A percentile compares a stretch with the other conserved stretches of the same genome.
Conservation (phyloP, 2,797 vertebrate genomes). For the Orientallactaga sibirica region DNA sequence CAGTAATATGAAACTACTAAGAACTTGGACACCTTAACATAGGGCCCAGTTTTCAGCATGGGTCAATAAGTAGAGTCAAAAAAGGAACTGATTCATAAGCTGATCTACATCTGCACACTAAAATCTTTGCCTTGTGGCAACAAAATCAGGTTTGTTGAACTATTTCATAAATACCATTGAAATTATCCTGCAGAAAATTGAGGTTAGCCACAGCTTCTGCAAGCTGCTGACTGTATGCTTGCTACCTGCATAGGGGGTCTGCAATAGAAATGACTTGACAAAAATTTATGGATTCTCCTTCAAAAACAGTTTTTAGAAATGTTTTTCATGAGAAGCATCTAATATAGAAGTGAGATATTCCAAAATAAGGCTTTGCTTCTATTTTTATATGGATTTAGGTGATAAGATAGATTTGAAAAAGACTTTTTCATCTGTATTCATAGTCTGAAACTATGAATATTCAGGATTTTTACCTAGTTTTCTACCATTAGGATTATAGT, state of each 20-base stretch:
- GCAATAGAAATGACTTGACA: constrained; percentile 45
- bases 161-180: constrained; percentile 53
- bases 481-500: constrained; percentile 4
- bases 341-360: not conserved
- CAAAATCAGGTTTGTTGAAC: constrained; percentile 43
- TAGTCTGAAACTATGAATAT: not conserved
- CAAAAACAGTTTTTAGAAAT: constrained; percentile 19
- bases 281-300: constrained; percentile 24
- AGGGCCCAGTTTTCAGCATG: constrained; percentile 23
- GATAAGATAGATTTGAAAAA: constrained; percentile 4
- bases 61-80: constrained; percentile 23
- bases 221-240: constrained; percentile 11
- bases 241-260: not conserved
- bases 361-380: not conserved
- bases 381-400: constrained; percentile 29
- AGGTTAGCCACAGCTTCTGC: not conserved
- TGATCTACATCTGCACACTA: not conserved
- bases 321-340: not conserved
- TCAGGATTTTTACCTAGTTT: not conserved
- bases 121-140: constrained; percentile 29
- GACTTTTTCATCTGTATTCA: constrained; percentile 10
- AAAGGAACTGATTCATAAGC: not conserved
- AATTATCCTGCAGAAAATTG: constrained; percentile 13
- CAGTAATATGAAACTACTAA: not conserved
- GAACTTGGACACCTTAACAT: constrained; percentile 6